Conservation (phyloP, 2,113 vertebrate species). For the Todiramphus saurophagus region DNA sequence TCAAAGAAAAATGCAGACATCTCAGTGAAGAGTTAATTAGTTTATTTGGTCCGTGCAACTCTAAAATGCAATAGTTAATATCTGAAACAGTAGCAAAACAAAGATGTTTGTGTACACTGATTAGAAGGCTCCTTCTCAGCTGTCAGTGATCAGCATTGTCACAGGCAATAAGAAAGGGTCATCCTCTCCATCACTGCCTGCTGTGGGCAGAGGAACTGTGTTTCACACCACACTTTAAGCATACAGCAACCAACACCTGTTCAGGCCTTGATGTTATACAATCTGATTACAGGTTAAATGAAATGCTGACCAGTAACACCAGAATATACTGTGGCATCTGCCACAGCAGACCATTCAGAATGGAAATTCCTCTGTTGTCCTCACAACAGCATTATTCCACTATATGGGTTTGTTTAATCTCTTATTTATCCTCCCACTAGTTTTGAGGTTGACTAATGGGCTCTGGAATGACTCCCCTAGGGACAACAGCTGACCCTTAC, state of each 20-base stretch:
- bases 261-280: background rate
- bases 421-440: background rate
- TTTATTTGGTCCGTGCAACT: background rate
- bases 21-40: background rate
- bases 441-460: background rate
- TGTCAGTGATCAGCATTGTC: background rate
- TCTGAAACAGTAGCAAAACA: background rate
- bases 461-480: background rate
- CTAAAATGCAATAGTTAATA: background rate
- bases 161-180: background rate
- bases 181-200: fast-evolving
- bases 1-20: background rate
- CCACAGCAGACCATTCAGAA: background rate
- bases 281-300: background rate
- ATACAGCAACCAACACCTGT: background rate
- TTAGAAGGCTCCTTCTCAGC: background rate
- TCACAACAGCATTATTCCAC: background rate
- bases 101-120: background rate
- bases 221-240: background rate
- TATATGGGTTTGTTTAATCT: background rate
- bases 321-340: background rate
- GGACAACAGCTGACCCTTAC: background rate
- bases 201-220: background rate
- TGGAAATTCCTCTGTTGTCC: background rate
- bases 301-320: background rate